A percentile compares a stretch with the other conserved stretches of the same genome.
Evolutionary conservation across 2,113 vertebrate species (phyloP).

Genomic region (Microtus pennsylvanicus): DNA sequence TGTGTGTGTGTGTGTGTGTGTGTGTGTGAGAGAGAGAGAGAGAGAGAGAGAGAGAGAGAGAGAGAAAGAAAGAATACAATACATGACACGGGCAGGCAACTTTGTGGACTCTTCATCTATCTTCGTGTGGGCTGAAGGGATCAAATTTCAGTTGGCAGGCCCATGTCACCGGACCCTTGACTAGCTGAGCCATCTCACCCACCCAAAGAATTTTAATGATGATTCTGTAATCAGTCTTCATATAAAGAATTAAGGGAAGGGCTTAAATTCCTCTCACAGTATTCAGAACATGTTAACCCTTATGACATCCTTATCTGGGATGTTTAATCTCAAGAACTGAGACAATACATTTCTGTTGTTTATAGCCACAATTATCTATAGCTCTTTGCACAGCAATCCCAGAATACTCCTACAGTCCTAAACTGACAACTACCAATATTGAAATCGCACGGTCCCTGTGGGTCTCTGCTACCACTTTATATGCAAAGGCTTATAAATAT

Average conservation of each 20-base stretch:
- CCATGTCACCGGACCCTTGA: not conserved
- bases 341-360: not conserved
- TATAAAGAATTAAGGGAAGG: not conserved
- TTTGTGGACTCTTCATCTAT: not conserved
- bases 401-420: not conserved
- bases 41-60: too few species aligned
- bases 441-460: rapidly evolving
- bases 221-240: not conserved
- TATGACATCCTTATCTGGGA: not conserved
- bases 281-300: not conserved
- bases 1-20: too few species aligned
- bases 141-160: not conserved
- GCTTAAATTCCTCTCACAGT: not conserved
- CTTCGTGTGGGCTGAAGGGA: not conserved
- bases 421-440: not conserved
- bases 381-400: not conserved
- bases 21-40: not conserved
- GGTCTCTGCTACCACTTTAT: not conserved
- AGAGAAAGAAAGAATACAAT: too few species aligned
- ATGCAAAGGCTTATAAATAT: not conserved
- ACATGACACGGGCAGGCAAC: not conserved
- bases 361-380: not conserved
- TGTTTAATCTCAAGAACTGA: not conserved
- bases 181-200: not conserved
- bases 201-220: not conserved